Conservation (phyloP, 1,140 invertebrate genomes). For the Sminthurides bifidus region DNA sequence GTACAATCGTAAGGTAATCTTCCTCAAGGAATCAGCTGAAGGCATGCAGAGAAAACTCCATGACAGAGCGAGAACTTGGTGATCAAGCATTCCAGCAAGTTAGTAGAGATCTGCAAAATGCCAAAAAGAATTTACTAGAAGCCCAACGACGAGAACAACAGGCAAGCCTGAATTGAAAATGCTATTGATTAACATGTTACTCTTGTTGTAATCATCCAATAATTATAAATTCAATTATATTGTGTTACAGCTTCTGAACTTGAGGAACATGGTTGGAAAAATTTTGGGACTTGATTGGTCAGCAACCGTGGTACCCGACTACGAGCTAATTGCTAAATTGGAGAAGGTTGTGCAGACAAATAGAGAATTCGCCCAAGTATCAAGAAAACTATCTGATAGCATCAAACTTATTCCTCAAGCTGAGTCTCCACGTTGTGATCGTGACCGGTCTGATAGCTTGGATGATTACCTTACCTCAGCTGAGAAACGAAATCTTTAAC, state of each 20-base stretch:
- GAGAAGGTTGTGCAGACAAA: constrained; percentile 64
- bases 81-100: constrained; percentile 53
- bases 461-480: constrained; percentile 5
- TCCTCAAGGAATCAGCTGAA: constrained; percentile 53
- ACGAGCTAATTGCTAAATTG: constrained; percentile 59
- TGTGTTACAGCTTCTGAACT: constrained; percentile 47
- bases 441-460: constrained; percentile 6
- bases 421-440: not conserved
- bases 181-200: not conserved
- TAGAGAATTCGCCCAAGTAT: constrained; percentile 61
- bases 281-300: constrained; percentile 48
- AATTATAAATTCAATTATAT: not conserved
- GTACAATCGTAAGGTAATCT: constrained; percentile 55
- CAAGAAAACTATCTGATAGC: constrained; percentile 38
- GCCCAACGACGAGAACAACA: constrained; percentile 58
- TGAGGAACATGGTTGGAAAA: constrained; percentile 54
- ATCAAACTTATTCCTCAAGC: constrained; percentile 27
- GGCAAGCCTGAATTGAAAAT: constrained; percentile 30
- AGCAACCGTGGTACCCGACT: constrained; percentile 50
- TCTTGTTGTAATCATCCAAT: not conserved
- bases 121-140: constrained; percentile 58
- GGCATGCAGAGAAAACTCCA: constrained; percentile 21
- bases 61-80: constrained; percentile 48
- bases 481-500: constrained; percentile 9
- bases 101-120: constrained; percentile 55